Base-by-base conservation (phyloP, 2,888 invertebrate species). In the Idaea straminata region DNA sequence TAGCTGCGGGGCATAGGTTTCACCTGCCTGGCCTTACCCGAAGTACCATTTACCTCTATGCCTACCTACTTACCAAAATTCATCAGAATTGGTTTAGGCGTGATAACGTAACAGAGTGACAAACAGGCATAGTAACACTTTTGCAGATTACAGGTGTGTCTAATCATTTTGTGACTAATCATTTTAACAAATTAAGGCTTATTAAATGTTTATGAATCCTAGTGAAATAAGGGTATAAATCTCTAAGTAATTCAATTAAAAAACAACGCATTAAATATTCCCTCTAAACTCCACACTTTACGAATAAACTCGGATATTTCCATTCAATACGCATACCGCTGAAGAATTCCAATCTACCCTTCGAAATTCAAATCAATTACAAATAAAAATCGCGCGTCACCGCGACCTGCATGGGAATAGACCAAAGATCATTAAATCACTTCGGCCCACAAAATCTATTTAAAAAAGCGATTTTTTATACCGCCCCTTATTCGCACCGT, bases 381-480 rank as follows among this genome's bases (percentile, higher is more conserved):
- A 87, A 87, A 88, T 87, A 79, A 85, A 85, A 86, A 84, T 81
- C 82, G 80, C 84, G 82, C 85, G 84, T 86, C 87, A 89, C 83
- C 78, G 73, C 85, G 86, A 79, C 79, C 80, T 79, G 91, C 87
- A 90, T 91, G 78, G 78, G 82, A 88, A 89, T 84, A 74, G 82
- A 71, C 80, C 70, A 73, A 78, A 77, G 82, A 84, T 89, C 91
- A 88, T 91, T 91, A 91, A 91, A 92, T 91, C 92, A 87, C 88
- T 87, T 83, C 86, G 83, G 81, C 82, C 87, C 87, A 82, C 86
- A 84, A 82, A 89, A 86, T 83, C 90, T 89, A 87, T 89, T 90
- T 86, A 88, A 89, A 89, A 88, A 89, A 83, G 84, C 87, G 85
- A 89, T 90, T 89, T 88, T 89, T 90, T 89, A 89, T 86, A 82